These are phyloP conservation scores for Kobus ellipsiprymnus DNA, from an alignment of 2,113 vertebrate genomes.

Conservation along the genomic window DNA sequence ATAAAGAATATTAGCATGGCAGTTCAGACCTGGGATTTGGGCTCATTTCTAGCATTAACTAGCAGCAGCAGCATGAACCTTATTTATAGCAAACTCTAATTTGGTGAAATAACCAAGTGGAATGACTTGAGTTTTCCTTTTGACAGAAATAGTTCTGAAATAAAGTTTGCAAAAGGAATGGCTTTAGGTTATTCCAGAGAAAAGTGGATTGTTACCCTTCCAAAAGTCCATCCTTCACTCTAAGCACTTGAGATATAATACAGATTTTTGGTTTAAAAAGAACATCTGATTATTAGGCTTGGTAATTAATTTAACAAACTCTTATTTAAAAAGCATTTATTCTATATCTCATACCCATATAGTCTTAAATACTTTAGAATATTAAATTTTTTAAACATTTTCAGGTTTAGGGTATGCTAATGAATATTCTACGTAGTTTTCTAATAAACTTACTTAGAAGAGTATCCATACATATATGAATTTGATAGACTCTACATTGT, in stretches of 20 bases:
- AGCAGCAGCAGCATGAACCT: not conserved
- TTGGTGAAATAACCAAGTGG: constrained; percentile 6
- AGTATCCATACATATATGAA: not conserved
- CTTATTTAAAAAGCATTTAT: not conserved
- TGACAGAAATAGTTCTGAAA: constrained; percentile 23
- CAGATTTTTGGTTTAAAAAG: not conserved
- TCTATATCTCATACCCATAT: not conserved
- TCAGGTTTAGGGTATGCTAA: not conserved
- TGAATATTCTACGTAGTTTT: not conserved
- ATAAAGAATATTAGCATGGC: not conserved
- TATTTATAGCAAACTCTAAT: not conserved
- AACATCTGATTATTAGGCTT: not conserved
- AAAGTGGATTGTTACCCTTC: not conserved
- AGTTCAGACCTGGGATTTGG: not conserved
- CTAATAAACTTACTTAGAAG: not conserved
- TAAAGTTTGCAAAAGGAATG: constrained; percentile 6
- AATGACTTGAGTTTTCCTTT: not conserved
- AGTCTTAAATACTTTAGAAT: not conserved
- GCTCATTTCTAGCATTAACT: not conserved
- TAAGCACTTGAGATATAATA: not conserved
- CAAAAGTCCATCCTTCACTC: not conserved
- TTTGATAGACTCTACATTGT: not conserved
- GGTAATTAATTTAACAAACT: not conserved
- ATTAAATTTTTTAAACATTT: not conserved
- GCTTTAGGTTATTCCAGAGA: not conserved